phyloP scores from a whole-genome alignment of 2,113 vertebrate genomes.

The Chrysemys picta region DNA sequence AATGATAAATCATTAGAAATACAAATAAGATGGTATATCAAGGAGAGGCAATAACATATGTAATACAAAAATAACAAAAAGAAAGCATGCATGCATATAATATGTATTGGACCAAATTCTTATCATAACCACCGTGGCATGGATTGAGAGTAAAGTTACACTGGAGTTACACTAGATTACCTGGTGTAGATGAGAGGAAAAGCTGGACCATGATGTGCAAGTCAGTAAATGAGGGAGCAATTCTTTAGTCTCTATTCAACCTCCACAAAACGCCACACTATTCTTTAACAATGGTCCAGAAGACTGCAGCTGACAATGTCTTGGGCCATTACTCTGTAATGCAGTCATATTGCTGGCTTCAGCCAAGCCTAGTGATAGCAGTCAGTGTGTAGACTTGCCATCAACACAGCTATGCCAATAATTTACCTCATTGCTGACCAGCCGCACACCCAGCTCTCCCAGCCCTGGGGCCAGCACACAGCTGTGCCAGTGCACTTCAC shows the following conservation, averaged over 20 bases:
- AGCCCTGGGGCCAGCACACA: not conserved
- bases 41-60: no score
- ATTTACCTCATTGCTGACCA: not conserved
- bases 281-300: not conserved
- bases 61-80: not conserved
- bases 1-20: not conserved
- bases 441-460: not conserved
- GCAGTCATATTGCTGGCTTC: not conserved
- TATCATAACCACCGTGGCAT: not conserved
- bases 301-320: not conserved
- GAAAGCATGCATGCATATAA: accelerated
- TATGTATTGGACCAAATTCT: not conserved
- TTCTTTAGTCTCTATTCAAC: not conserved
- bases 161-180: not conserved
- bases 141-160: accelerated
- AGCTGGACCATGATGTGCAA: not conserved
- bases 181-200: not conserved
- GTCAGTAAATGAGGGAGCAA: not conserved
- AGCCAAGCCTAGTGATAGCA: not conserved
- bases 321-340: not conserved
- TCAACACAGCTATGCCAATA: not conserved
- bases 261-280: accelerated
- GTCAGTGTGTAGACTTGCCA: not conserved
- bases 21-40: accelerated
- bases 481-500: not conserved